Conservation (phyloP, 2,113 vertebrate species). For the Brienomyrus brachyistius region DNA sequence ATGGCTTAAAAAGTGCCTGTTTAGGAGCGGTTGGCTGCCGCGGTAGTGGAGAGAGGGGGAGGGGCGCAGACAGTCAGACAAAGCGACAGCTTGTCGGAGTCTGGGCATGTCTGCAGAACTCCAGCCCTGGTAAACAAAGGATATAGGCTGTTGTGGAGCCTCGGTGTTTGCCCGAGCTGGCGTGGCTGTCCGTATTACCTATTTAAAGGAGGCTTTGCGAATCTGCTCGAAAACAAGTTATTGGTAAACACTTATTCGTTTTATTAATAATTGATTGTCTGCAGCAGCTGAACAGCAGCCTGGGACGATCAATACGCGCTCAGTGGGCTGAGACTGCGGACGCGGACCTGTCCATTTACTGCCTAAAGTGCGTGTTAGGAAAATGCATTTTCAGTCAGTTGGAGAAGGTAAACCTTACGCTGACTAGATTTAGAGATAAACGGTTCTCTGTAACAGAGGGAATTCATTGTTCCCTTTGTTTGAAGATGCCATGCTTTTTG, state of each 20-base stretch:
- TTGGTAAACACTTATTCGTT: slow-evolving; percentile 4
- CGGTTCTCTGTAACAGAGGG: neutral
- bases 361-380: neutral
- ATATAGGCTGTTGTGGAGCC: slow-evolving; percentile 23
- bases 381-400: neutral
- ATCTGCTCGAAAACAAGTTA: neutral
- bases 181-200: neutral
- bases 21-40: slow-evolving; percentile 13
- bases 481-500: slow-evolving; percentile 81
- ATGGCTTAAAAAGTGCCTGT: neutral
- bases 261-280: slow-evolving; percentile 1
- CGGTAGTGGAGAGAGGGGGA: slow-evolving; percentile 43
- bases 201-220: neutral
- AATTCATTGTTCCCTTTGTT: slow-evolving; percentile 95
- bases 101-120: slow-evolving; percentile 56
- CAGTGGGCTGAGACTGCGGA: neutral
- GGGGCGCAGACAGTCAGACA: slow-evolving; percentile 60
- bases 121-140: slow-evolving; percentile 60
- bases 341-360: neutral
- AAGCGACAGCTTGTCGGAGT: slow-evolving; percentile 66
- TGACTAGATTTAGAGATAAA: neutral
- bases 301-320: neutral
- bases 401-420: neutral
- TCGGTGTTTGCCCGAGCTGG: neutral
- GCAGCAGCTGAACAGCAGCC: neutral